Conservation (phyloP, 2,797 vertebrate genomes). For the Chelonia mydas region DNA sequence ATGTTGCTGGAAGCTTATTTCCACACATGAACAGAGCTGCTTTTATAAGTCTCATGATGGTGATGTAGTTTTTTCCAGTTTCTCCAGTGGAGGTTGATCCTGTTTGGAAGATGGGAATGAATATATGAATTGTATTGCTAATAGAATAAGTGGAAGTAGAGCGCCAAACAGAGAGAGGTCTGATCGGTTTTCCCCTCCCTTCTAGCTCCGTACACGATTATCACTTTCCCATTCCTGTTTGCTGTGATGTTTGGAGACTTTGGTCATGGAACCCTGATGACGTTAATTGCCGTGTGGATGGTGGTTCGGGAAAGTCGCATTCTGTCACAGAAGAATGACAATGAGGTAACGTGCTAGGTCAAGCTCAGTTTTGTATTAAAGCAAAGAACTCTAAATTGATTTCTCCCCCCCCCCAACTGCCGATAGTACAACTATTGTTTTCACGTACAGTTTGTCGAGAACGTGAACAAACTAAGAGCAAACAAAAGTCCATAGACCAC, state of each 20-base stretch:
- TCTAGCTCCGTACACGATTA: conserved; percentile 96
- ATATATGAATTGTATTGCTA: not conserved
- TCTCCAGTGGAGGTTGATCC: not conserved
- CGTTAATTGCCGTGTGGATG: conserved; percentile 93
- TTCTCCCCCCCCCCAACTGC: not conserved
- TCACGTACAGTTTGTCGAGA: not conserved
- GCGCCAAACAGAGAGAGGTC: not conserved
- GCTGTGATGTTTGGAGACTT: conserved; percentile 99
- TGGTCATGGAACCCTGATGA: conserved; percentile 95
- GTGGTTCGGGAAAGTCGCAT: conserved; percentile 94
- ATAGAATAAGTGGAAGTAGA: not conserved
- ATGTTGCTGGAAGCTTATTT: not conserved
- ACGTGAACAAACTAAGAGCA: accelerated
- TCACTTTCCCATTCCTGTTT: conserved; percentile 98
- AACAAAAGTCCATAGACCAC: not conserved
- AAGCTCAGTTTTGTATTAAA: not conserved
- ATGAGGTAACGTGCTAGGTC: conserved; percentile 87
- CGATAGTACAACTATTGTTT: not conserved
- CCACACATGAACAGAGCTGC: not conserved
- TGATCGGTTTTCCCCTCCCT: conserved; percentile 37
- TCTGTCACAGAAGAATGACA: conserved; percentile 94
- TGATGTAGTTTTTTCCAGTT: not conserved
- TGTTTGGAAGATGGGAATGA: not conserved
- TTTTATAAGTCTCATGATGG: not conserved
- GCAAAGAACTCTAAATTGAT: not conserved